phyloP scores from a whole-genome alignment of 2,888 invertebrate species.

The Norana najaformis region DNA sequence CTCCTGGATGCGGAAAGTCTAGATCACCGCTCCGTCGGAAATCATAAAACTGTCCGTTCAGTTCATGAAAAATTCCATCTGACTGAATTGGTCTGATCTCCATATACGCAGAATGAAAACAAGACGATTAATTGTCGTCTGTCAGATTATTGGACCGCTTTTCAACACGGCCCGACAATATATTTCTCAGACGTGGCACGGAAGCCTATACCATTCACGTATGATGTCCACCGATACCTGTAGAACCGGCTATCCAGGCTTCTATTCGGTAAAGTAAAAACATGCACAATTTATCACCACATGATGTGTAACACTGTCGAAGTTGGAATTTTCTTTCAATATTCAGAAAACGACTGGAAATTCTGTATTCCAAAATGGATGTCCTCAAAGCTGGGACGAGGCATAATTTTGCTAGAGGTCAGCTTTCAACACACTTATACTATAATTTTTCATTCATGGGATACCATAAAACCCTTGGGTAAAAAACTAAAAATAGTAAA shows the following conservation, averaged over 20 bases:
- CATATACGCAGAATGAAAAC: neutral
- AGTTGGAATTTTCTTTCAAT: neutral
- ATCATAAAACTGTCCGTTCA: neutral
- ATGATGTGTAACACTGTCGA: neutral
- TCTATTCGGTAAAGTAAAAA: neutral
- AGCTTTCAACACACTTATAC: no score
- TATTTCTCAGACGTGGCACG: neutral
- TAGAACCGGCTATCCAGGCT: neutral
- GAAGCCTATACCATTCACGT: neutral
- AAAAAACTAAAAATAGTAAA: no score
- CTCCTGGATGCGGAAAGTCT: neutral
- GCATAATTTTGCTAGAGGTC: neutral
- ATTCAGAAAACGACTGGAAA: neutral
- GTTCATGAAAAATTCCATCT: neutral
- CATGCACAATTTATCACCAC: neutral
- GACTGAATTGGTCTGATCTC: neutral
- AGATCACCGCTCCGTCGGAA: neutral
- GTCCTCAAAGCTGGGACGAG: neutral
- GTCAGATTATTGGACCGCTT: neutral
- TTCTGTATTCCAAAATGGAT: neutral
- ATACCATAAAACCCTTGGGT: no score
- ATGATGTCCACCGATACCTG: neutral
- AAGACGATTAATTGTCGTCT: neutral
- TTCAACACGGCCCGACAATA: neutral
- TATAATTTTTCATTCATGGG: no score